Conservation (phyloP, 2,797 vertebrate species). For the Mallotus villosus region DNA sequence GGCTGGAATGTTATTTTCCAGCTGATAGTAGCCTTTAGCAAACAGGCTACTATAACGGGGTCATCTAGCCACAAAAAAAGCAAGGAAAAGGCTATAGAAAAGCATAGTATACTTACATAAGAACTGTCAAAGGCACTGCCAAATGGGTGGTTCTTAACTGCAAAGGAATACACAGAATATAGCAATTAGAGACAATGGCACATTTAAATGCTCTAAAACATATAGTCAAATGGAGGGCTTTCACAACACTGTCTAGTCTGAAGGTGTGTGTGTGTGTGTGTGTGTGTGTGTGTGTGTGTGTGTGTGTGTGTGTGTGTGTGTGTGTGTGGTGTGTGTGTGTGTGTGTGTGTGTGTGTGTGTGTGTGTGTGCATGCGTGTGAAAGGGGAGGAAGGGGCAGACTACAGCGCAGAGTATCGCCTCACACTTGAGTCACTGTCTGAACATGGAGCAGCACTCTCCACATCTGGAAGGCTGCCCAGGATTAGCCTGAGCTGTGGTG, state of each 20-base stretch:
- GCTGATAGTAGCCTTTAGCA: neutral
- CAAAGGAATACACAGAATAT: slow-evolving; percentile 30
- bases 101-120: slow-evolving; percentile 80
- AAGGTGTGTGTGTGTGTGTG: neutral
- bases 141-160: slow-evolving; percentile 83
- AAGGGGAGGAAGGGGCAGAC: slow-evolving; percentile 17
- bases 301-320: no score
- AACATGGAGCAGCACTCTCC: slow-evolving; percentile 24
- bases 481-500: slow-evolving; percentile 19
- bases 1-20: neutral
- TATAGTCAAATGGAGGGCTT: slow-evolving; percentile 1
- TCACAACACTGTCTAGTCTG: neutral
- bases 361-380: neutral
- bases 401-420: slow-evolving; percentile 30
- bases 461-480: slow-evolving; percentile 17
- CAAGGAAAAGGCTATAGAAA: neutral
- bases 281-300: neutral
- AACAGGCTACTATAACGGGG: neutral
- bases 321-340: neutral
- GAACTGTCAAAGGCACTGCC: slow-evolving; percentile 72
- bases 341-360: neutral
- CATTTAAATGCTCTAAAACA: neutral
- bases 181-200: neutral
- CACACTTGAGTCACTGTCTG: slow-evolving; percentile 48
- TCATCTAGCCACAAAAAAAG: neutral